Conservation (phyloP, 2,888 invertebrate genomes). For the Ophioninae sp. region DNA sequence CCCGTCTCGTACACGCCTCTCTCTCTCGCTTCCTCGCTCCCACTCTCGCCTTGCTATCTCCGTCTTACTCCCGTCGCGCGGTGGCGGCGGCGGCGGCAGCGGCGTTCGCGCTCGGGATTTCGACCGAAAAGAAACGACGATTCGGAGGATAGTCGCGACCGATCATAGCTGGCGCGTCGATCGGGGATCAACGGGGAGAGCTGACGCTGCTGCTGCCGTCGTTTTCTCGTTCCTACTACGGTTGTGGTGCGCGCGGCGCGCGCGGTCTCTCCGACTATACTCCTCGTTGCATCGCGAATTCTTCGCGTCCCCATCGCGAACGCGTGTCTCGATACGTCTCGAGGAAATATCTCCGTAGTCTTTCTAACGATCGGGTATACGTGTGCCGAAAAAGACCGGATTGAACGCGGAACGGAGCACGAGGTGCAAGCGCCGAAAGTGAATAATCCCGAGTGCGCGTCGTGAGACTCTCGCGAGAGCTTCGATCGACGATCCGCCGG, state of each 20-base stretch:
- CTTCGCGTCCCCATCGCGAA: neutral
- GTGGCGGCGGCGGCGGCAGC: slow-evolving; percentile 52
- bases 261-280: slow-evolving; percentile 50
- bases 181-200: slow-evolving; percentile 76
- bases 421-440: slow-evolving; percentile 1
- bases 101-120: slow-evolving; percentile 70
- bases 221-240: slow-evolving; percentile 45
- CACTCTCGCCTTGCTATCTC: slow-evolving; percentile 60
- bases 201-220: slow-evolving; percentile 58
- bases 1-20: slow-evolving; percentile 56
- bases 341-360: neutral
- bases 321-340: slow-evolving; percentile 28
- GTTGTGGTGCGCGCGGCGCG: slow-evolving; percentile 53
- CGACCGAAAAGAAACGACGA: slow-evolving; percentile 80
- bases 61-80: slow-evolving; percentile 54
- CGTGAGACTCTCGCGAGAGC: slow-evolving; percentile 14
- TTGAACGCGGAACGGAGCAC: too few relatives aligned
- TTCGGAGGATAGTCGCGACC: slow-evolving; percentile 81
- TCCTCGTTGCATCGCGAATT: slow-evolving; percentile 43
- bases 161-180: slow-evolving; percentile 81
- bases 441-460: too few relatives aligned
- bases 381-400: too few relatives aligned
- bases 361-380: too few relatives aligned
- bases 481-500: slow-evolving; percentile 43
- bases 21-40: slow-evolving; percentile 62